A percentile compares a stretch with the other conserved stretches of the same genome.
Evolutionary conservation across 2,113 vertebrate species (phyloP).

Genomic region (Rissa tridactyla): DNA sequence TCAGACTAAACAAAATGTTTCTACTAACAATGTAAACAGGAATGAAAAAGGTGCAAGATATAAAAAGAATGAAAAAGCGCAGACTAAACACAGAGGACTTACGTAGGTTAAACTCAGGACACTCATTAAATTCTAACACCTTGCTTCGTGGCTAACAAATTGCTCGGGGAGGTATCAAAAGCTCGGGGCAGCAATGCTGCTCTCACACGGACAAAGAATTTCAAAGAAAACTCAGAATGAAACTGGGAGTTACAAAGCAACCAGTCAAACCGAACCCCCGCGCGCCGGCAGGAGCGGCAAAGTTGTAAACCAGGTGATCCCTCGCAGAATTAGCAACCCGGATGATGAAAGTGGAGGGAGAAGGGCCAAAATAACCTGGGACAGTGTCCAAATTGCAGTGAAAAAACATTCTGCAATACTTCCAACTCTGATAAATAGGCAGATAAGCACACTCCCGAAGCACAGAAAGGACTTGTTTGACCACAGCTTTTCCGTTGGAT

Average conservation of each 20-base stretch:
- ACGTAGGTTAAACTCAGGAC: neutral
- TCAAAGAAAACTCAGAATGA: neutral
- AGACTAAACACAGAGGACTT: conserved; percentile 4
- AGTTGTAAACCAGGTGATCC: conserved; percentile 38
- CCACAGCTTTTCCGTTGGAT: neutral
- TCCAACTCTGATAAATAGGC: conserved; percentile 32
- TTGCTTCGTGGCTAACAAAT: conserved; percentile 52
- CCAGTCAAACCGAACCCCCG: neutral
- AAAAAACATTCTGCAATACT: conserved; percentile 36
- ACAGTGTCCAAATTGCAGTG: conserved; percentile 20
- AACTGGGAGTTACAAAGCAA: conserved; percentile 6
- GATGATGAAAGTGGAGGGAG: conserved; percentile 29
- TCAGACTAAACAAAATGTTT: conserved; percentile 27
- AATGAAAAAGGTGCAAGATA: neutral
- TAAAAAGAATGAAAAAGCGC: neutral
- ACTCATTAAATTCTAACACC: conserved; percentile 56
- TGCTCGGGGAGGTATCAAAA: conserved; percentile 43
- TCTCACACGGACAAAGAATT: neutral
- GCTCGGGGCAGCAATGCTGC: neutral
- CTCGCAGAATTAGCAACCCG: conserved; percentile 43
- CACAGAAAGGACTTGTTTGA: neutral
- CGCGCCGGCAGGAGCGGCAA: neutral
- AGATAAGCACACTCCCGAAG: conserved; percentile 30
- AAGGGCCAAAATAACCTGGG: conserved; percentile 32
- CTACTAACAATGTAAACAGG: neutral